Conservation (phyloP, 37 sponge, comb jelly and placozoan species). For the Mnemiopsis leidyi region DNA sequence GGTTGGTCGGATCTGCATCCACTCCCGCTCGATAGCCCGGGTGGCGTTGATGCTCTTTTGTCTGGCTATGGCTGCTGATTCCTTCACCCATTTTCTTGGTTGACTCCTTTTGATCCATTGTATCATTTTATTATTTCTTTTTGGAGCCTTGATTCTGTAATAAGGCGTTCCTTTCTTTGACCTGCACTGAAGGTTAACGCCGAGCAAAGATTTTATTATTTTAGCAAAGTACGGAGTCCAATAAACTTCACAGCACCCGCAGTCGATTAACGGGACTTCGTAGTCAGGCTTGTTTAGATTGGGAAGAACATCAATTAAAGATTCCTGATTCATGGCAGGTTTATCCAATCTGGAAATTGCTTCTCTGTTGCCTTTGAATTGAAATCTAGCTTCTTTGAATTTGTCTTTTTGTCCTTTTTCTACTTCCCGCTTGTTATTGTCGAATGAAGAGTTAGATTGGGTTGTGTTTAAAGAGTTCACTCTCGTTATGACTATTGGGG, state of each 20-base stretch:
- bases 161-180: conserved; percentile 42
- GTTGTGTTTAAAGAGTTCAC: too few species aligned
- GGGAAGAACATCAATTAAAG: neutral
- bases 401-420: too few species aligned
- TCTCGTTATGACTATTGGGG: too few species aligned
- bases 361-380: too few species aligned
- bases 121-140: neutral
- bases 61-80: neutral
- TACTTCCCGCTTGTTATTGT: too few species aligned
- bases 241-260: conserved; percentile 9
- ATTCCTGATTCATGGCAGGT: too few species aligned
- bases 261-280: neutral
- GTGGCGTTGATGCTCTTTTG: neutral
- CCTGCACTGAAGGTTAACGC: neutral
- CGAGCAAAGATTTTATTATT: neutral
- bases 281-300: neutral
- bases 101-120: neutral
- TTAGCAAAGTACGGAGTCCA: conserved; percentile 43
- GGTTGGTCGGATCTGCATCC: neutral
- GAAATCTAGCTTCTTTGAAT: too few species aligned
- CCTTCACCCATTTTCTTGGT: too few species aligned
- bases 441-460: too few species aligned
- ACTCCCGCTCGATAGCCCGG: neutral
- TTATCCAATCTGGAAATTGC: too few species aligned
- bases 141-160: neutral